Evolutionary conservation across 2,113 vertebrate genomes (phyloP).

Genomic region (Litocranius walleri): DNA sequence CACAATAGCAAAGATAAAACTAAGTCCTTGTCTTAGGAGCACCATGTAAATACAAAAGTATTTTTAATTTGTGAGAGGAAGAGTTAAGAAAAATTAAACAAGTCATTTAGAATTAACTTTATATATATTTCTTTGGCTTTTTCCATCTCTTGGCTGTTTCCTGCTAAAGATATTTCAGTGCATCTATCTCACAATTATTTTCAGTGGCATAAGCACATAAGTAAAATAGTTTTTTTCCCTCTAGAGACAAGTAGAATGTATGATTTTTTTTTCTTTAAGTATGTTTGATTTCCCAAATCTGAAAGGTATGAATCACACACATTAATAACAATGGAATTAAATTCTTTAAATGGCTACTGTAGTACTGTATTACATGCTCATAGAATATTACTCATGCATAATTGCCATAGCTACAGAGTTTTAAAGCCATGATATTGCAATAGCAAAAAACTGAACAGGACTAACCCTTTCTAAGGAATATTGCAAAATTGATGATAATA

Average conservation of each 20-base stretch:
- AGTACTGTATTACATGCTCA: background rate
- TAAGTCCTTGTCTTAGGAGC: background rate
- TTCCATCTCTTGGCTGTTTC: constrained; percentile 47
- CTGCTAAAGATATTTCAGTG: constrained; percentile 66
- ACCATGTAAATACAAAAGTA: background rate
- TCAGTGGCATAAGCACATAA: constrained; percentile 8
- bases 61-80: background rate
- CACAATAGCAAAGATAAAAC: background rate
- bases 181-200: constrained; percentile 55
- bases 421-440: background rate
- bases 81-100: constrained; percentile 24
- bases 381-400: background rate
- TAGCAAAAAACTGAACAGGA: background rate
- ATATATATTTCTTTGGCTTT: constrained; percentile 67
- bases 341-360: background rate
- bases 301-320: constrained; percentile 28
- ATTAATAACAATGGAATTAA: constrained; percentile 51
- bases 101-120: background rate
- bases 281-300: constrained; percentile 59
- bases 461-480: background rate
- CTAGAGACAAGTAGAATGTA: constrained; percentile 52
- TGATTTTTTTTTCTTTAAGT: background rate
- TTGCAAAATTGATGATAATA: background rate
- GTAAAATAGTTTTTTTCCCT: constrained; percentile 56
- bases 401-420: background rate